Evolutionary conservation across 2,113 vertebrate species (phyloP).

Genomic region (Ifrita kowaldi): DNA sequence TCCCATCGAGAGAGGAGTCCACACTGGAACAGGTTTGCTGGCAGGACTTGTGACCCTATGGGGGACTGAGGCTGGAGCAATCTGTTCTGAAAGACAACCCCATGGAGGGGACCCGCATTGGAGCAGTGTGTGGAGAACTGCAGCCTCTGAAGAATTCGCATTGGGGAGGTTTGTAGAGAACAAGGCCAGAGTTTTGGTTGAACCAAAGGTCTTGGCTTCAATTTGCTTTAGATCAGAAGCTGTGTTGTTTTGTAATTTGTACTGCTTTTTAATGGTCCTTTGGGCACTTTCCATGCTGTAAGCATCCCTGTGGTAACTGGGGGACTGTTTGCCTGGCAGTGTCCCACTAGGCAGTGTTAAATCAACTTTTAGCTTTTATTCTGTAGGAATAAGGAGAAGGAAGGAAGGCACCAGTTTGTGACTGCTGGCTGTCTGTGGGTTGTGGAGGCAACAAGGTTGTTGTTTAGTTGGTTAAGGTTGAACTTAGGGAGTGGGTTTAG

Average conservation of each 20-base stretch:
- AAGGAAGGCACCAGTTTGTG: background rate
- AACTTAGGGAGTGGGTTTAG: background rate
- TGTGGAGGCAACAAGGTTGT: accelerated
- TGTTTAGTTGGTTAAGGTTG: background rate
- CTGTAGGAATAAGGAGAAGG: background rate
- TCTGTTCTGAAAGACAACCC: background rate
- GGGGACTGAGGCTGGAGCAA: background rate
- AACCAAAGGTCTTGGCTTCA: background rate
- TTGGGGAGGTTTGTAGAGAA: background rate
- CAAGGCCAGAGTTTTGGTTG: background rate
- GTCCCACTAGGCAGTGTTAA: background rate
- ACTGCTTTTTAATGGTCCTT: background rate
- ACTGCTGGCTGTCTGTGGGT: background rate
- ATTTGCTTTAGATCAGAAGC: background rate
- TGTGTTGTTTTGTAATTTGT: background rate
- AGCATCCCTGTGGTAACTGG: background rate
- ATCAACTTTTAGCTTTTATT: background rate
- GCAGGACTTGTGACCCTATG: background rate
- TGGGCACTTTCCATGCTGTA: background rate
- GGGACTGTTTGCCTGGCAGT: background rate
- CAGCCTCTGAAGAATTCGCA: background rate
- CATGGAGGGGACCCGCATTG: background rate
- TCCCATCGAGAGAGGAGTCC: background rate
- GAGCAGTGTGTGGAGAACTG: background rate
- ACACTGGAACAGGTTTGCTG: background rate